Evolutionary conservation across 1,140 invertebrate genomes (phyloP).

Genomic region (Phocides pigmalion): DNA sequence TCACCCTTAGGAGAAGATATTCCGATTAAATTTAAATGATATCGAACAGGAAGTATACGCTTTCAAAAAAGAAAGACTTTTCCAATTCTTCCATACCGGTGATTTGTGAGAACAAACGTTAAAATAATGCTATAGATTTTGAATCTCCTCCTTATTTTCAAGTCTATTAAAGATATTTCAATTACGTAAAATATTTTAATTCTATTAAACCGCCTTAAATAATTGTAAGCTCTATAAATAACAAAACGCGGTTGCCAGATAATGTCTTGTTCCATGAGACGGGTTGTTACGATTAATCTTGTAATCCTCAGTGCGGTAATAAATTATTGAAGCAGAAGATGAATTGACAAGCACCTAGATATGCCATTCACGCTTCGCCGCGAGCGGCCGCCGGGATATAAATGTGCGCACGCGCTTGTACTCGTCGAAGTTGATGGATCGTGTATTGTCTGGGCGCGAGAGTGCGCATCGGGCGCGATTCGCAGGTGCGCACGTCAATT

Average conservation of each 20-base stretch:
- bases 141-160: too few relatives aligned
- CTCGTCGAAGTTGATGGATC: slow-evolving; percentile 14
- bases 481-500: slow-evolving; percentile 6
- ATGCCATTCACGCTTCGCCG: background rate
- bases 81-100: too few relatives aligned
- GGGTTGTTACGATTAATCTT: slow-evolving; percentile 6
- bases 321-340: slow-evolving; percentile 14
- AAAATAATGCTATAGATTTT: too few relatives aligned
- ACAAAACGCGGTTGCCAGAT: background rate
- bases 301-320: background rate
- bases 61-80: too few relatives aligned
- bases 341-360: slow-evolving; percentile 14
- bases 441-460: slow-evolving; percentile 3
- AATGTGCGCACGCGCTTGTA: slow-evolving; percentile 13
- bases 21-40: too few relatives aligned
- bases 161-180: too few relatives aligned
- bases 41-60: too few relatives aligned
- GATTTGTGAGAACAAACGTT: too few relatives aligned
- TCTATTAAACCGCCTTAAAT: background rate
- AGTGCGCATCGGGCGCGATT: background rate
- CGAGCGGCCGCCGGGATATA: background rate
- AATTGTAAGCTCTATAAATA: background rate
- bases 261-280: slow-evolving; percentile 7
- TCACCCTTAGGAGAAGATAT: too few relatives aligned
- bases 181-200: too few relatives aligned